Evolutionary conservation across 2,113 vertebrate genomes (phyloP).

Genomic region (Tringa solitaria): DNA sequence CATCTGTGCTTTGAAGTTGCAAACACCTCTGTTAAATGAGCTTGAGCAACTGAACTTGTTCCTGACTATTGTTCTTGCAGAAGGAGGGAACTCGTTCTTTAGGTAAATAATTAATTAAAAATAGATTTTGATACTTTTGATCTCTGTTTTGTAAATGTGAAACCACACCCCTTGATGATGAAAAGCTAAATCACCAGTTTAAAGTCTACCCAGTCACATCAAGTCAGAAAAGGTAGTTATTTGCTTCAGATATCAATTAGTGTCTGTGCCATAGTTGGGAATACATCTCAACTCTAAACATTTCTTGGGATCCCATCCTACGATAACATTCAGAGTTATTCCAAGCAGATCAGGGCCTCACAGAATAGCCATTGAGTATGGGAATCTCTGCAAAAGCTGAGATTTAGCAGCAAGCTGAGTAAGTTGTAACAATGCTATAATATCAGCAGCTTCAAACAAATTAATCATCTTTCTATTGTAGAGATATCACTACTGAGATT

Average conservation of each 20-base stretch:
- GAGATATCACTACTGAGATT: neutral
- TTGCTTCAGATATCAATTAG: neutral
- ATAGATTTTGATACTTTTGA: neutral
- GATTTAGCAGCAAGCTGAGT: neutral
- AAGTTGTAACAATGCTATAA: neutral
- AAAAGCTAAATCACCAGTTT: neutral
- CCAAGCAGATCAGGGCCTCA: neutral
- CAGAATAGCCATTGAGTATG: neutral
- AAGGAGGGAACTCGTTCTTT: neutral
- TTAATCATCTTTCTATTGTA: neutral
- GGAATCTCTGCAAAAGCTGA: neutral
- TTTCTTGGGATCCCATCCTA: neutral
- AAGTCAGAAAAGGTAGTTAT: neutral
- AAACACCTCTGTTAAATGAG: neutral
- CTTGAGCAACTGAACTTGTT: neutral
- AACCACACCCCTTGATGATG: neutral
- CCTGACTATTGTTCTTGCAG: neutral
- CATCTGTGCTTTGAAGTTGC: neutral
- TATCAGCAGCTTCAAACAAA: neutral
- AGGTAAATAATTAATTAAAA: neutral
- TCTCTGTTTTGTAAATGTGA: neutral
- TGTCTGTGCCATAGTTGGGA: neutral
- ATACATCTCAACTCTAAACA: neutral
- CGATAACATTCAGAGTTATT: neutral
- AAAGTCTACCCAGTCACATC: accelerated